A percentile compares a stretch with the other conserved stretches of the same genome.
These are phyloP conservation scores for Nannoperca obscura DNA, from an alignment of 2,797 vertebrate species.

Conservation along the genomic window DNA sequence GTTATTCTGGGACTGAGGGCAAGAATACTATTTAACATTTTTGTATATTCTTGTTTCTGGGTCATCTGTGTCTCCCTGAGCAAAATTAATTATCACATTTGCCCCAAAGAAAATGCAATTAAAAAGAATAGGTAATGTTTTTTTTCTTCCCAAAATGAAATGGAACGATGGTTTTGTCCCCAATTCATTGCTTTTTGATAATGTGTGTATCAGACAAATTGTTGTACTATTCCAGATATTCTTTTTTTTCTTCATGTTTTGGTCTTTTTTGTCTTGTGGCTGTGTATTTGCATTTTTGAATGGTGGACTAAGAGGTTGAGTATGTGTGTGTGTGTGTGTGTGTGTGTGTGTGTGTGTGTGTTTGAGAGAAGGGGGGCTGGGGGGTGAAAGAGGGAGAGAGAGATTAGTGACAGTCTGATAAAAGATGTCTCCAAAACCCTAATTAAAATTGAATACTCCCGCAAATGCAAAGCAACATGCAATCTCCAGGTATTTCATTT, in stretches of 20 bases:
- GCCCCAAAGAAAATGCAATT: slow-evolving; percentile 85
- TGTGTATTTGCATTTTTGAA: slow-evolving; percentile 63
- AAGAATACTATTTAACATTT: slow-evolving; percentile 70
- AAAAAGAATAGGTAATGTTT: slow-evolving; percentile 80
- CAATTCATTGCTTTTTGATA: slow-evolving; percentile 72
- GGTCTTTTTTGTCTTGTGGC: slow-evolving; percentile 22
- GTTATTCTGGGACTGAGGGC: slow-evolving; percentile 73
- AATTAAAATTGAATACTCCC: slow-evolving; percentile 87
- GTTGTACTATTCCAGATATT: slow-evolving; percentile 59
- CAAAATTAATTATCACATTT: slow-evolving; percentile 86
- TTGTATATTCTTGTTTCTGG: slow-evolving; percentile 60
- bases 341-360: slow-evolving; percentile 3
- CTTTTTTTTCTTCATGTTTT: slow-evolving; percentile 27
- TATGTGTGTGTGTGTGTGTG: neutral
- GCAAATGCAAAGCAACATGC: slow-evolving; percentile 83
- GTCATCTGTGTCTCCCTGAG: slow-evolving; percentile 74
- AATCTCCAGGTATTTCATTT: slow-evolving; percentile 87
- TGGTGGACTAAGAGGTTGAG: slow-evolving; percentile 15
- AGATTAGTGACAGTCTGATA: slow-evolving; percentile 87
- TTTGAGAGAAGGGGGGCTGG: neutral
- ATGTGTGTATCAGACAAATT: slow-evolving; percentile 66
- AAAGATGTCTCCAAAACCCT: slow-evolving; percentile 87
- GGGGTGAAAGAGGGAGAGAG: slow-evolving; percentile 19
- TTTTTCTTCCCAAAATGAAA: slow-evolving; percentile 73
- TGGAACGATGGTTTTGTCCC: slow-evolving; percentile 64